Conservation (phyloP, 2,113 vertebrate genomes). For the Asarcornis scutulata region DNA sequence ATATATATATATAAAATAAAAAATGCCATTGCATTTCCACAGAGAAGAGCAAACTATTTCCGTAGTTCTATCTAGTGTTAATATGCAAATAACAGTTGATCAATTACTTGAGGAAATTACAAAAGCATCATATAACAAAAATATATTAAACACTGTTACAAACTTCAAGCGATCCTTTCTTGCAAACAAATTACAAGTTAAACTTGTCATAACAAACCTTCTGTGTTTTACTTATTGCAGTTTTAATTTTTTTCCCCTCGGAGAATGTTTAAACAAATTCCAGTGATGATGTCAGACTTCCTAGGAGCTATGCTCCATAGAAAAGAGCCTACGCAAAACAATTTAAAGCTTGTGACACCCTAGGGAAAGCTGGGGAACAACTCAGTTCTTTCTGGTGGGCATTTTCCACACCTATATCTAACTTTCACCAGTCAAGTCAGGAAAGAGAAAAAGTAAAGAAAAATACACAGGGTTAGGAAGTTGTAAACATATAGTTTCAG, state of each 20-base stretch:
- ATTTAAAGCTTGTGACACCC: background rate
- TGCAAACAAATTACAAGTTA: background rate
- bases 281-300: background rate
- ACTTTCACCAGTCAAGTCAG: background rate
- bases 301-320: background rate
- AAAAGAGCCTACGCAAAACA: background rate
- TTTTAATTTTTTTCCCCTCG: background rate
- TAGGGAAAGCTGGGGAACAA: background rate
- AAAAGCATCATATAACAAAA: background rate
- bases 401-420: background rate
- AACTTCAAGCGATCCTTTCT: background rate
- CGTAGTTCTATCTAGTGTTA: background rate
- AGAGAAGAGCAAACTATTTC: background rate
- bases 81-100: background rate
- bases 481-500: background rate
- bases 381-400: background rate
- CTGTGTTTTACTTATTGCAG: background rate
- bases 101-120: background rate
- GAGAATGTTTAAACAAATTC: conserved; percentile 13
- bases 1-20: background rate
- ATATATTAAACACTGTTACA: background rate
- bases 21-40: background rate
- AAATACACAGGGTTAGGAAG: background rate
- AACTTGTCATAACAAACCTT: background rate
- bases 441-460: background rate